Evolutionary conservation across 2,888 invertebrate species (phyloP).

Genomic region (Meta bourneti): DNA sequence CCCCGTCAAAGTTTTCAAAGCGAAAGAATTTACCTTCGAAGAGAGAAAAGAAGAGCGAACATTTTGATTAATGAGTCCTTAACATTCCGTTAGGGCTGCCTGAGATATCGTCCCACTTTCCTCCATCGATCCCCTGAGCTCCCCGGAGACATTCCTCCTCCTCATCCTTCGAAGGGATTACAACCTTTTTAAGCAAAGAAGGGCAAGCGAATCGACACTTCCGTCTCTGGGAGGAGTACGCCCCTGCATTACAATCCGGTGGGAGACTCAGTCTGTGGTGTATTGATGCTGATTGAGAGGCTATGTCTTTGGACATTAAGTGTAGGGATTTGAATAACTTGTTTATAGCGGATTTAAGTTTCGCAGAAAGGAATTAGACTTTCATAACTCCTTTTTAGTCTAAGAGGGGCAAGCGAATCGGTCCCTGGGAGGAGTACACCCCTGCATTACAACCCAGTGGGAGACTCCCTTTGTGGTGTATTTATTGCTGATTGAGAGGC

Average conservation of each 20-base stretch:
- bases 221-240: background rate
- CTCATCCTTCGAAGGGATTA: background rate
- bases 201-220: slow-evolving; percentile 5
- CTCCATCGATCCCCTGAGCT: slow-evolving; percentile 32
- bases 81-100: slow-evolving; percentile 46
- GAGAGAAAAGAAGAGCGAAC: background rate
- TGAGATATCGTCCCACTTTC: slow-evolving; percentile 58
- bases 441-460: background rate
- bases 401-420: slow-evolving; percentile 3
- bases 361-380: too few species aligned
- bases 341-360: too few species aligned
- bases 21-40: background rate
- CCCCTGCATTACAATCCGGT: background rate
- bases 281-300: background rate
- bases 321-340: too few species aligned
- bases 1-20: background rate
- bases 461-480: background rate
- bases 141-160: background rate
- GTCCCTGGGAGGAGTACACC: background rate
- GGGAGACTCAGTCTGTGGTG: background rate
- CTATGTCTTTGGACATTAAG: background rate
- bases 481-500: background rate
- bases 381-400: slow-evolving; percentile 35
- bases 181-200: slow-evolving; percentile 36
- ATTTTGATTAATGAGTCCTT: slow-evolving; percentile 58